Conservation (phyloP, 2,797 vertebrate species). For the Choloepus didactylus region DNA sequence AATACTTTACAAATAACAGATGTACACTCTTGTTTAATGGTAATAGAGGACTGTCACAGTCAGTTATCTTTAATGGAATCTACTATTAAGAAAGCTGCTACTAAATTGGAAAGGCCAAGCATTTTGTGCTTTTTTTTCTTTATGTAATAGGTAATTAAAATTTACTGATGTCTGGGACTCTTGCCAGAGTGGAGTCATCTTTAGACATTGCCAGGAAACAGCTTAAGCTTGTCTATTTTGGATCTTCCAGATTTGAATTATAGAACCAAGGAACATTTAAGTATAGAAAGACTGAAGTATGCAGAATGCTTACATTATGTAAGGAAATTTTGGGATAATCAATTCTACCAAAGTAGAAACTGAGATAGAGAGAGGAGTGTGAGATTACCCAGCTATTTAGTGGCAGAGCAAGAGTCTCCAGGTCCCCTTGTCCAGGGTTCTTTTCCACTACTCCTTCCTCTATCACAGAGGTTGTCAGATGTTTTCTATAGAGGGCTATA, state of each 20-base stretch:
- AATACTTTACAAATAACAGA: background rate
- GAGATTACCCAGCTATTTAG: background rate
- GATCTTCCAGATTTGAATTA: slow-evolving; percentile 44
- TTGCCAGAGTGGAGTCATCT: slow-evolving; percentile 38
- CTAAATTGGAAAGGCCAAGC: slow-evolving; percentile 1
- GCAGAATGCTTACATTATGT: slow-evolving; percentile 12
- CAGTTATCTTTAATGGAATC: slow-evolving; percentile 22
- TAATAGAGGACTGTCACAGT: background rate
- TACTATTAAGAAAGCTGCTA: slow-evolving; percentile 30
- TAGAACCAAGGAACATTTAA: slow-evolving; percentile 38
- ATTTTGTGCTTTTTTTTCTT: slow-evolving; percentile 34
- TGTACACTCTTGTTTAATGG: background rate
- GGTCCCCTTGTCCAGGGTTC: background rate
- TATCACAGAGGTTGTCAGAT: background rate
- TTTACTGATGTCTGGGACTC: background rate
- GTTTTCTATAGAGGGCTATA: slow-evolving; percentile 3
- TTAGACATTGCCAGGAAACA: slow-evolving; percentile 21
- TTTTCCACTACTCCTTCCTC: slow-evolving; percentile 22
- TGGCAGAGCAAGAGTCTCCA: slow-evolving; percentile 5
- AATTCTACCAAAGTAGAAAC: slow-evolving; percentile 46
- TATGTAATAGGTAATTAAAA: slow-evolving; percentile 55
- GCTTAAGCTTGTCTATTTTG: slow-evolving; percentile 19
- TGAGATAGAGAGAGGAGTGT: background rate
- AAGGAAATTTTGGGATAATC: background rate
- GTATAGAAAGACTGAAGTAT: background rate